Evolutionary conservation across 2,797 vertebrate species (phyloP), one percentile per base, ranked within the genome.

Genomic region (Liparis tanakae): DNA sequence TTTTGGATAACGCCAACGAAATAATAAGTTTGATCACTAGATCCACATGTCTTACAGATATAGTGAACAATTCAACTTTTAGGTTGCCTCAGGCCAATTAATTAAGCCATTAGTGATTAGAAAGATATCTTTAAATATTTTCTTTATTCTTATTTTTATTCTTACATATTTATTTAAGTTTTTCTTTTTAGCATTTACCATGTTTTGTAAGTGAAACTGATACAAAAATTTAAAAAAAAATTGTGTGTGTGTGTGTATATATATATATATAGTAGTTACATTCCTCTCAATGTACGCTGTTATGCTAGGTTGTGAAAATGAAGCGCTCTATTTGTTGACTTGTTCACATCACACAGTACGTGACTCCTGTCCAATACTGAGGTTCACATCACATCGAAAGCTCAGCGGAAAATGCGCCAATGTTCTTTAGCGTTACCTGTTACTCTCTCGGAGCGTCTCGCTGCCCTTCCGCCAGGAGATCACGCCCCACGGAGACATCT

Each of bases 381-480:
- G 14, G 43, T 57, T 44, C 51, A 37, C 22, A 37, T 56, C 17
- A 54, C 18, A 61, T 53, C 8, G 34, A 65, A 73, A 66, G 51
- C 36, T 39, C 22, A 73, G 72, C 22, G 3, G 6, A 48, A 70
- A 66, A 64, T n/a, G 55, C 55, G 5, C 5, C 10, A 48, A 54
- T 6, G 55, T 68, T 61, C 13, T 68, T 61, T 15, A n/a, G 64
- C 1, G 25, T 93, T 97, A 99, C 98, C 97, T 98, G 88, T 93
- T 94, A 68, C 88, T 97, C 86, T 96, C 95, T 88, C 75, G 88
- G 1, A 99, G 89, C 36, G 94, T 78, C 74, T 98, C 97, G 58
- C 83, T 95, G 86, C 96, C 96, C 90, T 96, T 99, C 86, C 95
- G 95, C 98, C 98, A 99, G 17, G 93, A 94, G 79, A 98, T 97